Base-by-base conservation (phyloP, 2,797 vertebrate genomes). In the Hoplostethus atlanticus region DNA sequence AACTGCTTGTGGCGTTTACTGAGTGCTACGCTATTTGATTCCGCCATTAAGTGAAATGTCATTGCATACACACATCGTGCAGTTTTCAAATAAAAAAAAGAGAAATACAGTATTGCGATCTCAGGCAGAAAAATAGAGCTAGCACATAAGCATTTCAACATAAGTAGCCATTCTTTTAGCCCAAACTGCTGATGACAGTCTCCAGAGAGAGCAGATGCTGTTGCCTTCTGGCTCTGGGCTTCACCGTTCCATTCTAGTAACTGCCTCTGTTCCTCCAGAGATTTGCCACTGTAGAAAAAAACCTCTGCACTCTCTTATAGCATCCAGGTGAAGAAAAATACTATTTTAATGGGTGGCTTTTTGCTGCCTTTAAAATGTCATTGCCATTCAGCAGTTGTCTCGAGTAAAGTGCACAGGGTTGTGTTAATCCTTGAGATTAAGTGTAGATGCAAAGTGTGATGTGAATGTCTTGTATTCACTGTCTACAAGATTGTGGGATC, bases 201-300 rank as follows among this genome's bases (percentile, higher is more conserved):
- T 89, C 88, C 81, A 87, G 88, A 87, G 90, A 91, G 80, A 89
- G 87, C 90, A 93, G 91, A 93, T 92, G 91, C 76, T 82, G 87
- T 88, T 91, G 79, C 90, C 91, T 90, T 91, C 90, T 92, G 93
- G 89, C 89, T 90, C 76, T 40, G 59, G 66, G 85, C 87, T 91
- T 84, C 81, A 84, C 71, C 63, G 84, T 92, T 94, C 88, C 90
- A 88, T 83, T 71, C 81, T 89, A 91, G 84, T 90, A 86, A 90
- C 85, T 75, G 74, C 78, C 76, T 88, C 76, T 69, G 69, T 67
- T 81, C 77, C 87, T 86, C 91, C 74, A 76, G 89, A 91, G 91
- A 90, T 85, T 85, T 85, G 73, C 73, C 73, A 84, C 85, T 84
- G 87, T 91, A 84, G 85, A 87, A 90, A 78, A 84, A 86, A 87